Percentiles rank a stretch among this genome's conserved stretches.
Conservation (phyloP, 2,888 invertebrate species). For the Hermaeophaga mercurialis region DNA sequence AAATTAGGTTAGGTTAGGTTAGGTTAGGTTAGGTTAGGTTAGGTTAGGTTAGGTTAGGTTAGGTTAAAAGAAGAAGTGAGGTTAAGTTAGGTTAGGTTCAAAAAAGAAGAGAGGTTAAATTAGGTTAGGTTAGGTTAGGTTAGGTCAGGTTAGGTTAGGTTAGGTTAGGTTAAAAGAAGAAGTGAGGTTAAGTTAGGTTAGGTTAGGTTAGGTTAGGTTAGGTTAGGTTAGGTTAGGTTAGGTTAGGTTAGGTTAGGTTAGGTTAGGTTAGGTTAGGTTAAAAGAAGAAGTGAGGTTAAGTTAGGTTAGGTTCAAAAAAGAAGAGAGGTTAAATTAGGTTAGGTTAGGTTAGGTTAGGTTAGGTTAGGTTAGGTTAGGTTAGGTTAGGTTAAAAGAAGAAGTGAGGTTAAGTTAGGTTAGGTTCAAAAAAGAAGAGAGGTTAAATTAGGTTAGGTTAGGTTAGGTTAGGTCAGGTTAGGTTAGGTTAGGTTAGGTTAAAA, state of each 20-base stretch:
- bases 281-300: too few species aligned
- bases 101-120: constrained; percentile 3
- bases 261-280: constrained; percentile 32
- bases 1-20: constrained; percentile 13
- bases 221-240: constrained; percentile 20
- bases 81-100: too few species aligned
- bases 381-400: constrained; percentile 2
- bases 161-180: not conserved
- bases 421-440: constrained; percentile 5
- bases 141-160: constrained; percentile 19
- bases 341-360: constrained; percentile 10
- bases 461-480: constrained; percentile 9
- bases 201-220: too few species aligned
- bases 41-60: constrained; percentile 13
- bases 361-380: constrained; percentile 10
- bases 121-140: constrained; percentile 10
- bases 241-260: constrained; percentile 42
- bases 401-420: too few species aligned
- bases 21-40: constrained; percentile 16
- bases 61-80: too few species aligned
- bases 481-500: constrained; percentile 8
- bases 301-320: too few species aligned
- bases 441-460: constrained; percentile 7
- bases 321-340: constrained; percentile 3
- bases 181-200: too few species aligned